These are phyloP conservation scores for Thermophis baileyi DNA, from an alignment of 2,113 vertebrate genomes.

Conservation along the genomic window DNA sequence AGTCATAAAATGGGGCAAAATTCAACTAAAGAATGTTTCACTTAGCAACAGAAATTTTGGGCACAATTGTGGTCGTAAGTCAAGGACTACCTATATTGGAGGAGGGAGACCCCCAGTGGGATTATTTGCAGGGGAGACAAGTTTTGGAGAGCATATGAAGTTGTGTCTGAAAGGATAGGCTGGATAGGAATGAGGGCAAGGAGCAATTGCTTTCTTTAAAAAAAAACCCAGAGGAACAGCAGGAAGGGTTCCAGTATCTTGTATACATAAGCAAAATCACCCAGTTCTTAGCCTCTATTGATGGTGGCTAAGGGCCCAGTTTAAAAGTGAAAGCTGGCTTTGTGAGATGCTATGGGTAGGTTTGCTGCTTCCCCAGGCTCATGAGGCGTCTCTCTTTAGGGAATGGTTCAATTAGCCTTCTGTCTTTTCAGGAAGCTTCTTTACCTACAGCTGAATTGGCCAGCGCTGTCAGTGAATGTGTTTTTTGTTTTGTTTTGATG, in stretches of 20 bases:
- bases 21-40: background rate
- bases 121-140: background rate
- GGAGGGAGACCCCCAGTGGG: no score
- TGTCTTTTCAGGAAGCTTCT: background rate
- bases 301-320: background rate
- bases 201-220: background rate
- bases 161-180: background rate
- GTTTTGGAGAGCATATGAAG: background rate
- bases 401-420: background rate
- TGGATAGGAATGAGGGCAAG: background rate
- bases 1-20: background rate
- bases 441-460: background rate
- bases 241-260: background rate
- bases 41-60: background rate
- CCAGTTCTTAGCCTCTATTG: background rate
- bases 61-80: background rate
- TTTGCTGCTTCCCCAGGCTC: background rate
- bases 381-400: background rate
- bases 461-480: background rate
- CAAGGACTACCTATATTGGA: background rate
- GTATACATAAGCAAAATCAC: background rate
- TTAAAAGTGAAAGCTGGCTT: background rate
- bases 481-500: fast-evolving
- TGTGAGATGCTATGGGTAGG: background rate
- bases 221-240: background rate